A percentile compares a stretch with the other conserved stretches of the same genome.
phyloP scores from a whole-genome alignment of 2,113 vertebrate genomes.

The Lepus americanus region DNA sequence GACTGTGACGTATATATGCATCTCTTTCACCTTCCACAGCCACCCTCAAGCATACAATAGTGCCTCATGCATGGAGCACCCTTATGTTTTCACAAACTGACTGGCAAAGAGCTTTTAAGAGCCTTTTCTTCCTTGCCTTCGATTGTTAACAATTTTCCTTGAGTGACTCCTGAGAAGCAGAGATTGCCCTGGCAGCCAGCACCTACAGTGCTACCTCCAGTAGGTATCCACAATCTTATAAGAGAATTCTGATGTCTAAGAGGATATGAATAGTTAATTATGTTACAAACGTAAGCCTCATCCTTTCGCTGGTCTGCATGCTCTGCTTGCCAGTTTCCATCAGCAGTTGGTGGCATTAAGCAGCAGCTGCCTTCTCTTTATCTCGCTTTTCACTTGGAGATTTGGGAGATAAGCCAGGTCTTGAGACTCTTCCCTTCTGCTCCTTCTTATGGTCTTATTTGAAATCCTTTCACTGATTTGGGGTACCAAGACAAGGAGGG shows the following conservation, averaged over 20 bases:
- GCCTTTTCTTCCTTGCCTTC: background rate
- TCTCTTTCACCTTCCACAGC: accelerated
- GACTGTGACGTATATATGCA: background rate
- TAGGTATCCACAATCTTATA: background rate
- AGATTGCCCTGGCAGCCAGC: background rate
- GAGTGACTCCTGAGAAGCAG: slow-evolving; percentile 8
- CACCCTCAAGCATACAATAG: background rate
- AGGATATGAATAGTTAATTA: slow-evolving; percentile 20
- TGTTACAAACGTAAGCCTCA: background rate
- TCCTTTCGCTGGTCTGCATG: slow-evolving; percentile 21
- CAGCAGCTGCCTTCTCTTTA: slow-evolving; percentile 69
- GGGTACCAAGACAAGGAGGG: background rate
- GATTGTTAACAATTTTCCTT: background rate
- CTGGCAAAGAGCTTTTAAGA: background rate
- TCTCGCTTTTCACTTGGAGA: slow-evolving; percentile 62
- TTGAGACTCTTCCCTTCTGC: slow-evolving; percentile 68
- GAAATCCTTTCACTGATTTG: slow-evolving; percentile 49
- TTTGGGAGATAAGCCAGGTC: slow-evolving; percentile 62
- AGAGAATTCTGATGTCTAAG: slow-evolving; percentile 14
- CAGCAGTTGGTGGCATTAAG: slow-evolving; percentile 77
- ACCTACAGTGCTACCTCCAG: slow-evolving; percentile 36
- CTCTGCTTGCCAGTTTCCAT: slow-evolving; percentile 30
- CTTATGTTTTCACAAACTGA: background rate
- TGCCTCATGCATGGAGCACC: accelerated
- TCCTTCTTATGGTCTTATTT: slow-evolving; percentile 21